Evolutionary conservation across 2,113 vertebrate species (phyloP).

Genomic region (Albula goreensis): DNA sequence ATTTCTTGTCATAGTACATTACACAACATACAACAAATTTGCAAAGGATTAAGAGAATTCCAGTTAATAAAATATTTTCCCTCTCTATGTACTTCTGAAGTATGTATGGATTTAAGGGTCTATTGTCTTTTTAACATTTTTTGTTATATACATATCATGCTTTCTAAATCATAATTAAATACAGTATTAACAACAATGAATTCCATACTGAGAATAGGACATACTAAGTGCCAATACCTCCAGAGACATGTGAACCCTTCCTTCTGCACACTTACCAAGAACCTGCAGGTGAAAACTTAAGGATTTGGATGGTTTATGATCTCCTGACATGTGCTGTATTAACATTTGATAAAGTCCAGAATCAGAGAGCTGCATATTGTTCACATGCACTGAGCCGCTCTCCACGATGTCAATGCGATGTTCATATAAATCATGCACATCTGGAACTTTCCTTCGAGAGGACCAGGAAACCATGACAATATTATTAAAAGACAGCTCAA

Average conservation of each 20-base stretch:
- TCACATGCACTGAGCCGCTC: not conserved
- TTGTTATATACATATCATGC: not conserved
- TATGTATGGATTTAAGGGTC: too few species aligned
- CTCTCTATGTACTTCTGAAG: too few species aligned
- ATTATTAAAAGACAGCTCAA: not conserved
- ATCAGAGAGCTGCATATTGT: not conserved
- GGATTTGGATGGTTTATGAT: not conserved
- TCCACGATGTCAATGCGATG: not conserved
- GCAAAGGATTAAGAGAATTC: too few species aligned
- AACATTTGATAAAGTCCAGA: not conserved
- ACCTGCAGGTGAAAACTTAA: not conserved
- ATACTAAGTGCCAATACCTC: not conserved
- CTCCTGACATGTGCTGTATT: not conserved
- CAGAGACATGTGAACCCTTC: not conserved
- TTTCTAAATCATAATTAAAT: not conserved
- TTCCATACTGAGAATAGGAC: not conserved
- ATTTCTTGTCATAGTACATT: too few species aligned
- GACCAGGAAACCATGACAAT: not conserved
- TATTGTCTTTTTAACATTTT: too few species aligned
- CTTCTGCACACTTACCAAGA: slow-evolving; percentile 2
- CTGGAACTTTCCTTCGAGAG: not conserved
- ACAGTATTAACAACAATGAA: not conserved
- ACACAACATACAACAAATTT: too few species aligned
- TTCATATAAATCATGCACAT: not conserved
- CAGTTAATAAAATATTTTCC: too few species aligned